These are phyloP conservation scores for Drosophila gaucha DNA, from an alignment of 2,888 invertebrate species.

Conservation along the genomic window DNA sequence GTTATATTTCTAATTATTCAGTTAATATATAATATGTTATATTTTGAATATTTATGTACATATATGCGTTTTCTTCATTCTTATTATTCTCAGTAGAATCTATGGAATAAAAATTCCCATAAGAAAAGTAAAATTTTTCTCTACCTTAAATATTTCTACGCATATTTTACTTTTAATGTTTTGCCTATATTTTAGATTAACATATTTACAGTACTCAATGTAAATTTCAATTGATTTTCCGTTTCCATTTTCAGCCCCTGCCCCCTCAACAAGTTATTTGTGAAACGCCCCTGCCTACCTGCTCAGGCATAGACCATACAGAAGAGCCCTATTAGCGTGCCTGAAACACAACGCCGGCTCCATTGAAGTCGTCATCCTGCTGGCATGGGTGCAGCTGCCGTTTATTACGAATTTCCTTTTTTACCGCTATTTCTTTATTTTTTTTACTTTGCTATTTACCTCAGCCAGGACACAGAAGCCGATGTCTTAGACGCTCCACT, in stretches of 20 bases:
- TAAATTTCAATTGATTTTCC: not conserved
- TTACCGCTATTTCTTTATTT: slow-evolving; percentile 13
- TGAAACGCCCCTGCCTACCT: slow-evolving; percentile 26
- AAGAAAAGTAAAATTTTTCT: too few species aligned
- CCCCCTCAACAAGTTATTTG: not conserved
- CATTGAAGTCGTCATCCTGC: slow-evolving; percentile 67
- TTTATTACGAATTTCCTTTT: slow-evolving; percentile 49
- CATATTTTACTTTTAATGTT: not conserved
- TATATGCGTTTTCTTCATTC: too few species aligned
- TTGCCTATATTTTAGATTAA: not conserved
- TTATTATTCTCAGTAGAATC: too few species aligned
- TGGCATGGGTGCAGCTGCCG: slow-evolving; percentile 42
- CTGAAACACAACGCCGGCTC: slow-evolving; percentile 58
- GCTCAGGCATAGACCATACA: not conserved
- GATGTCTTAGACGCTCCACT: slow-evolving; percentile 16
- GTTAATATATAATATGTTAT: too few species aligned
- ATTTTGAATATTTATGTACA: too few species aligned
- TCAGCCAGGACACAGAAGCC: slow-evolving; percentile 14
- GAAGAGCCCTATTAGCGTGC: slow-evolving; percentile 57
- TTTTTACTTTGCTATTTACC: slow-evolving; percentile 5
- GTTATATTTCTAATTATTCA: too few species aligned
- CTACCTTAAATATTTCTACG: too few species aligned
- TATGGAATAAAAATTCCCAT: too few species aligned
- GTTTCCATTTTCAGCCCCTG: too few species aligned
- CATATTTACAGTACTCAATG: not conserved